Evolutionary conservation across 2,888 invertebrate genomes (phyloP), one percentile per base, ranked within the genome.

Genomic region (Sipha maydis): DNA sequence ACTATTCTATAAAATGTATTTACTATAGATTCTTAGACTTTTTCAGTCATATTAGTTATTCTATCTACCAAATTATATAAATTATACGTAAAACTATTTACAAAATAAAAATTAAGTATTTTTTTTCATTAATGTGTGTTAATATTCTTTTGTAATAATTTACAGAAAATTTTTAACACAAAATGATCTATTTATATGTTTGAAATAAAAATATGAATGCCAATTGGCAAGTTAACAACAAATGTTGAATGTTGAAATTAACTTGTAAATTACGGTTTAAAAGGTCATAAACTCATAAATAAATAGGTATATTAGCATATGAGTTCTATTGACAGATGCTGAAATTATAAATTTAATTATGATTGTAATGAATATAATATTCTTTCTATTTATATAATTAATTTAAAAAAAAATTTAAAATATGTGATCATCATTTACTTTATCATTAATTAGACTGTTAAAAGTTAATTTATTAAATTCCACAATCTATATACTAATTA

Each of bases 151-250:
- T 85, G n/a, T 71, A 71, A 86, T 86, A 71, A 86, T 86, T 78
- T 86, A 21, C 11, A 79, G 69, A 54, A n/a, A 31, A 79, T 38
- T 56, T 80, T 80, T 88, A 56, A 80, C n/a, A 75, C 34, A 41
- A 80, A 80, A 88, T 80, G 73, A 19, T 80, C 86, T 88, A 88
- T 88, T 88, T 88, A 88, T 88, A 82, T 80, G 56, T 80, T 75
- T 25, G 80, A 75, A 61, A 82, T 80, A 79, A 2, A 75, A 88
- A 73, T 73, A 79, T 73, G 85, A 69, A 73, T 88, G 86, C 86
- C 86, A 88, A 88, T 88, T 88, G 86, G 86, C 86, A 88, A 80
- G 56, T 79, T 73, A 28, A 88, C 86, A 88, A 80, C 19, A 75
- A 73, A 80, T 38, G 69, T 79, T 86, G 28, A 69, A 61, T 88